Evolutionary conservation across 2,797 vertebrate genomes (phyloP), one percentile per base, ranked within the genome.

Genomic region (Fratercula arctica): DNA sequence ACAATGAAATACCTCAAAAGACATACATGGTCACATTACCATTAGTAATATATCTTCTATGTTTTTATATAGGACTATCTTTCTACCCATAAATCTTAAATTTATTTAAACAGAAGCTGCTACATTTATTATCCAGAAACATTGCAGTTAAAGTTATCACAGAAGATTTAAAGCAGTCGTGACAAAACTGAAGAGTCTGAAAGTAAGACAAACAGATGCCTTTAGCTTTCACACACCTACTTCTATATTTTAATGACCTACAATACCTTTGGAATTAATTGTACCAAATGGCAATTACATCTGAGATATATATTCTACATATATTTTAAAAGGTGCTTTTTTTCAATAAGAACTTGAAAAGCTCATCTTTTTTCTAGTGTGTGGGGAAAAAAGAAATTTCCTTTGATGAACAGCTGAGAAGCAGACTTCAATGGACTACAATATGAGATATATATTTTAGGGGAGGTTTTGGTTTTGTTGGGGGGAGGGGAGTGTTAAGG

Each of bases 1-100:
- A 93, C 73, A 90, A 69, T 86, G 74, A 96, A 96, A 95, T 66
- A 93, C 88, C 66, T 95, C 81, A 90, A 79, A 92, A 95, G 76
- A 70, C 43, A 46, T 48, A 84, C 43, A 70, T 20, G 18, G 46
- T 75, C 57, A 74, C 78, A 89, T 83, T 95, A 88, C 73, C 68
- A 60, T 53, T 89, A 90, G 91, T 63, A 95, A 96, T 93, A 83
- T 20, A 67, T 88, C 79, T 76, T 84, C 57, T 79, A 3, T 79
- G 86, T 96, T 94, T 95, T 96, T 91, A 90, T 68, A 70, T 43
- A 76, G 50, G 43, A 90, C 74, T 79, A 41, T 54, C 28, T 39
- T 85, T 89, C 59, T 89, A 81, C 61, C 54, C n/a, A 89, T 96
- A 93, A 95, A 87, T 87, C 66, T 85, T 78, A 66, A 39, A 90